Evolutionary conservation across 2,797 vertebrate genomes (phyloP).

Genomic region (Rhyacichthys aspro): DNA sequence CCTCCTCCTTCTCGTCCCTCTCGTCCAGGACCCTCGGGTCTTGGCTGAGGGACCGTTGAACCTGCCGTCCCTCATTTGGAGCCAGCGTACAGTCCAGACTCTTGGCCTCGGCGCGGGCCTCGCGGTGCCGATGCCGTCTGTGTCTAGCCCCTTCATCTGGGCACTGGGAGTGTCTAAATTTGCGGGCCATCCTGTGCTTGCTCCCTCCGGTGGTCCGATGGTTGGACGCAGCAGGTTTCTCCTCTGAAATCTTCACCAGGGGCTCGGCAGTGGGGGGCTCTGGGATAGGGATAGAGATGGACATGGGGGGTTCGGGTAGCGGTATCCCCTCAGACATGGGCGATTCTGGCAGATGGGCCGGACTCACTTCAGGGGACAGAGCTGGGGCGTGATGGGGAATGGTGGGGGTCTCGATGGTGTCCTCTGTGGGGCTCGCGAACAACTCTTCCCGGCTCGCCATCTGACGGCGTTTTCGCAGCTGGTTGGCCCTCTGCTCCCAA

Average conservation of each 20-base stretch:
- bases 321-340: constrained; percentile 79
- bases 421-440: constrained; percentile 78
- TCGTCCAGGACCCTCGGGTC: constrained; percentile 81
- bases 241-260: constrained; percentile 70
- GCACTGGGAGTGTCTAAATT: constrained; percentile 82
- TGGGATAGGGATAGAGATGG: constrained; percentile 75
- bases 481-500: constrained; percentile 98
- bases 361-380: constrained; percentile 71
- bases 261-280: constrained; percentile 71
- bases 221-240: constrained; percentile 61
- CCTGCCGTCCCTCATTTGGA: constrained; percentile 58
- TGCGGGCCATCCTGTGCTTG: constrained; percentile 84
- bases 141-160: constrained; percentile 84
- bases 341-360: constrained; percentile 77
- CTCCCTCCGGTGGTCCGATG: constrained; percentile 75
- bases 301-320: constrained; percentile 77
- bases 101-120: constrained; percentile 81
- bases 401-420: constrained; percentile 74
- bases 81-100: constrained; percentile 64
- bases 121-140: constrained; percentile 90
- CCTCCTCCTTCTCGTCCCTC: constrained; percentile 79
- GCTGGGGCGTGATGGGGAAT: constrained; percentile 54
- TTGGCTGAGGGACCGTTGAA: constrained; percentile 83
- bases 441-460: constrained; percentile 95
- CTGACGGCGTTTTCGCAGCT: constrained; percentile 93